Base-by-base conservation (phyloP, 1,140 invertebrate genomes). In the Apocrypta bakeri region DNA sequence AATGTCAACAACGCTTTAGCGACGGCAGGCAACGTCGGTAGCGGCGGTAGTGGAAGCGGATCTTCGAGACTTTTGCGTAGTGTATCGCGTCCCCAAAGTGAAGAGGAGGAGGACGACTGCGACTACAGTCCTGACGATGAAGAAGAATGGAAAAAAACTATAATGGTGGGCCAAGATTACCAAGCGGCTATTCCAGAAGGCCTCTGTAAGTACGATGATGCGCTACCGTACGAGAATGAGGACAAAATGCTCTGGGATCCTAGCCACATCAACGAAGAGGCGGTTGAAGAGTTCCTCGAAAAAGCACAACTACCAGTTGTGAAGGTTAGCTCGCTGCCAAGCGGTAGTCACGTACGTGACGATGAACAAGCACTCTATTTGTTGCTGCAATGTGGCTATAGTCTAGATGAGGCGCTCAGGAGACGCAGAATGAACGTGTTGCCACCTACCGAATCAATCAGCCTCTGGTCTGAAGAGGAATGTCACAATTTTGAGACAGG, bases 391-490 rank as follows among this genome's bases (percentile, higher is more conserved):
- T 99, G 98, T 93, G 98, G 97, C 8, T 97, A 98, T 88, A 99
- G 98, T 92, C 93, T 96, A 29, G 98, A 99, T 85, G 98, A 99
- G 92, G 98, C 98, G 6, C 90, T 98, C 71, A 91, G 98, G 82
- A 93, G 97, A 76, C 94, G 97, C 84, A 95, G 97, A 89, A 95
- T 97, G 87, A 97, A 97, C 88, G 94, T 94, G 24, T 92, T 96
- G 27, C 94, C 95, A 1, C 93, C 94, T 4, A 94, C 94, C 61
- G 95, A 96, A 83, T 94, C 95, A 0, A 95, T 96, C 90, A 97
- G 96, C 88, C 93, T 98, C 6, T 99, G 98, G 98, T 99, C 98
- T 24, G 98, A 99, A 90, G 98, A 99, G 91, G 98, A 99, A 90
- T 99, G 98, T 93, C 94, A 96, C 83, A 98, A 98, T 92, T 99